phyloP scores from a whole-genome alignment of 2,113 vertebrate genomes.

The Mesitornis unicolor region DNA sequence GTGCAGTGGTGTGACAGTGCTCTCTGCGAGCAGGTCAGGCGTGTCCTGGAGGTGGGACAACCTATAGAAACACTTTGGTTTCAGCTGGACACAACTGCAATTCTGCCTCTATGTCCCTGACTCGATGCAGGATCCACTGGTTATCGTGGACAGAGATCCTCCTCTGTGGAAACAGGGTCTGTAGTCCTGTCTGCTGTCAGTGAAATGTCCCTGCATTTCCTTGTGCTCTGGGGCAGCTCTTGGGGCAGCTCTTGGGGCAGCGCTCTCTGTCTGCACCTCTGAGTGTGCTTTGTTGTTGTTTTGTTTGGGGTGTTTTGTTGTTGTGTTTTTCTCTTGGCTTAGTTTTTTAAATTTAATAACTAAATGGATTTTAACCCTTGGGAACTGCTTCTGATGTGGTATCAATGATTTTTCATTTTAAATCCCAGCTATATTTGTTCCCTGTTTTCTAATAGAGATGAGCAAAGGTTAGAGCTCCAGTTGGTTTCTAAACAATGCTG shows the following conservation, averaged over 20 bases:
- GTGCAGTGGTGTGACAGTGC: fast-evolving
- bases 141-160: not conserved
- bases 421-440: not conserved
- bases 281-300: not conserved
- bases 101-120: not conserved
- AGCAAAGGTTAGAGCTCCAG: not conserved
- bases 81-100: not conserved
- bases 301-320: too few species aligned
- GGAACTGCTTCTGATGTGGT: not conserved
- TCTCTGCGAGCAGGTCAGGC: not conserved
- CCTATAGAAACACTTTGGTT: fast-evolving
- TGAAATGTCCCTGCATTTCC: not conserved
- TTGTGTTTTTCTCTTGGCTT: not conserved
- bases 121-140: not conserved
- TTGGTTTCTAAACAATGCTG: not conserved
- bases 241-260: not conserved
- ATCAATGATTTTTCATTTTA: not conserved
- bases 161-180: not conserved
- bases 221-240: not conserved
- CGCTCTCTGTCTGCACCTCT: too few species aligned
- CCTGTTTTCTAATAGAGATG: not conserved
- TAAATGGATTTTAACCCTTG: not conserved
- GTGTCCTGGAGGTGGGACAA: not conserved
- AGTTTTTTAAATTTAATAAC: not conserved
- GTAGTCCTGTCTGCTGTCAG: not conserved